Base-by-base conservation (phyloP, 1,140 invertebrate species). In the Magallana ariakensis region DNA sequence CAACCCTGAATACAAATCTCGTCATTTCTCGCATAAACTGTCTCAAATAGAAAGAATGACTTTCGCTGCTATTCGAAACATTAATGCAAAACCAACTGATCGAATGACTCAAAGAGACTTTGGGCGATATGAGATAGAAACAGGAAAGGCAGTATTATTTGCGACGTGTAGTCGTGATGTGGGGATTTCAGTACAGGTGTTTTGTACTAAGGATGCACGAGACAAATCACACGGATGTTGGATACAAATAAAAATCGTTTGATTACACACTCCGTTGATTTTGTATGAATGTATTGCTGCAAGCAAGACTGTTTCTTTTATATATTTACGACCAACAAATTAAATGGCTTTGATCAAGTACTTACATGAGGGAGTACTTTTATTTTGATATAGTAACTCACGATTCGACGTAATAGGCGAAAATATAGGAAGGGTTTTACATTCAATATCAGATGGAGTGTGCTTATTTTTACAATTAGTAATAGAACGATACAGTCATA, bases 331-430 rank as follows among this genome's bases (percentile, higher is more conserved):
- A 26, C 26, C 19, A 75, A 26, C 46, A 57, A 11, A 54, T 16
- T 54, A n/a, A 81, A 75, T 62, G 60, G 19, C 55, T 15, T 22
- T 33, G 19, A 22, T 54, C 7, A 22, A 58, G 80, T 82, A 55
- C n/a, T 33, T 56, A 70, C 57, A 15, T 75, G 55, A 55, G 22
- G 46, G 80, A 83, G 60, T 33, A 85, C 80, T 58, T 70, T 70
- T 66, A 58, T 16, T 86, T 54, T 19, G 16, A 15, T 60, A 22
- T 54, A 53, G 56, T 33, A 60, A 70, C 11, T 26, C 54, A n/a
- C 2, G 2, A 19, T 53, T 16, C 10, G 53, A 22, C 26, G 19
- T 75, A 0, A 8, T 33, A 22, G 9, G 26, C 26, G 13, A 75
- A 62, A 46, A 46, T 46, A 46, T 46, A 46, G 33, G 33, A 4